Evolutionary conservation across 2,113 vertebrate species (phyloP).

Genomic region (Cygnus atratus): DNA sequence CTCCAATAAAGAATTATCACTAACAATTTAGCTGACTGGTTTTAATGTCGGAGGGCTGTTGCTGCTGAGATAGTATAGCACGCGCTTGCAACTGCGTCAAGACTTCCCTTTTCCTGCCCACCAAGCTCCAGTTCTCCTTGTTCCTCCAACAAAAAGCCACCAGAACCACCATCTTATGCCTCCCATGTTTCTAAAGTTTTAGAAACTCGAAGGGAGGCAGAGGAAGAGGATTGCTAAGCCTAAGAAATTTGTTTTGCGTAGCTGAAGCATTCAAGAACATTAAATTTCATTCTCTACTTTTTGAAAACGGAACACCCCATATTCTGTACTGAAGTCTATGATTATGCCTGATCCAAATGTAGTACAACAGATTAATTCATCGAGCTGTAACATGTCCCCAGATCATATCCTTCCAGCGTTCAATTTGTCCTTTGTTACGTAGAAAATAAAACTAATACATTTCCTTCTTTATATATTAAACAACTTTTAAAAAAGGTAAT

Average conservation of each 20-base stretch:
- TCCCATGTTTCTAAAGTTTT: not conserved
- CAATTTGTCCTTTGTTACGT: not conserved
- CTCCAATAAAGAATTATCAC: too few species aligned
- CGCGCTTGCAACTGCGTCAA: accelerated
- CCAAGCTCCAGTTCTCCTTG: not conserved
- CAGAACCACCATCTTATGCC: not conserved
- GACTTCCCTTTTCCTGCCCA: not conserved
- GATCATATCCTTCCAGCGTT: not conserved
- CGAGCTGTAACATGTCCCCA: not conserved
- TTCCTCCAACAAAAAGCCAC: not conserved
- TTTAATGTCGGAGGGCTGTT: not conserved
- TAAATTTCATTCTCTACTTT: not conserved
- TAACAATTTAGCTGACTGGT: not conserved
- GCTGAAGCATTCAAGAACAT: not conserved
- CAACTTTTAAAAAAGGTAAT: not conserved
- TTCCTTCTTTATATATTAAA: slow-evolving; percentile 13
- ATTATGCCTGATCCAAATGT: not conserved
- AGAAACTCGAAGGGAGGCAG: not conserved
- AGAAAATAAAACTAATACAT: not conserved
- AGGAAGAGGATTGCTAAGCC: not conserved
- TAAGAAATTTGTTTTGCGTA: not conserved
- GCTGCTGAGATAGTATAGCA: accelerated
- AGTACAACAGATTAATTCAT: not conserved
- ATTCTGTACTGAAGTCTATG: not conserved
- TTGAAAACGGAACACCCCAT: not conserved